These are phyloP conservation scores for Capra hircus DNA, from an alignment of 2,113 vertebrate genomes.

Conservation along the genomic window DNA sequence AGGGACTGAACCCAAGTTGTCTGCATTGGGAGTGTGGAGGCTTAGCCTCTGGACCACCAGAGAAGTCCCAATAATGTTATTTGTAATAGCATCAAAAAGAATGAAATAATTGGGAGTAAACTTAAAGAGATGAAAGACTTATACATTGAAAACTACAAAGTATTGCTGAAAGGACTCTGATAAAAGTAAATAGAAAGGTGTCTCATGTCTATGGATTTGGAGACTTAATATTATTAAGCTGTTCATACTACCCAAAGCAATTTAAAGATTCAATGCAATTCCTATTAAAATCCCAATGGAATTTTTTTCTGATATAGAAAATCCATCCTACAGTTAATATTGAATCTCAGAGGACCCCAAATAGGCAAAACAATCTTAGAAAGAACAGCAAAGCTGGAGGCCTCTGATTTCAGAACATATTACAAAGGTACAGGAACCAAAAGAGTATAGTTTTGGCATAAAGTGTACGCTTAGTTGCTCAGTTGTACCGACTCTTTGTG, in stretches of 20 bases:
- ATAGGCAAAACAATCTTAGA: background rate
- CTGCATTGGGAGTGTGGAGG: no score
- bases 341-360: background rate
- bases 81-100: background rate
- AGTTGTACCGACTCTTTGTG: no score
- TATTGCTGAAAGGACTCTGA: background rate
- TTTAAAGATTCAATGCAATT: background rate
- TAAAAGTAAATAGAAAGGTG: background rate
- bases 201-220: background rate
- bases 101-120: background rate
- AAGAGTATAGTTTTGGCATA: background rate
- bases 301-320: background rate
- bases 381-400: background rate
- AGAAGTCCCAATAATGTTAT: background rate
- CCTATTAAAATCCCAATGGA: background rate
- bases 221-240: background rate
- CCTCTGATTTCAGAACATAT: background rate
- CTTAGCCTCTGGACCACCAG: background rate
- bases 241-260: background rate
- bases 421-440: background rate
- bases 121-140: background rate
- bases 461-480: no score
- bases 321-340: background rate
- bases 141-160: background rate
- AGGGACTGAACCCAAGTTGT: no score